Conservation (phyloP, 2,888 invertebrate species). For the Norana najaformis region DNA sequence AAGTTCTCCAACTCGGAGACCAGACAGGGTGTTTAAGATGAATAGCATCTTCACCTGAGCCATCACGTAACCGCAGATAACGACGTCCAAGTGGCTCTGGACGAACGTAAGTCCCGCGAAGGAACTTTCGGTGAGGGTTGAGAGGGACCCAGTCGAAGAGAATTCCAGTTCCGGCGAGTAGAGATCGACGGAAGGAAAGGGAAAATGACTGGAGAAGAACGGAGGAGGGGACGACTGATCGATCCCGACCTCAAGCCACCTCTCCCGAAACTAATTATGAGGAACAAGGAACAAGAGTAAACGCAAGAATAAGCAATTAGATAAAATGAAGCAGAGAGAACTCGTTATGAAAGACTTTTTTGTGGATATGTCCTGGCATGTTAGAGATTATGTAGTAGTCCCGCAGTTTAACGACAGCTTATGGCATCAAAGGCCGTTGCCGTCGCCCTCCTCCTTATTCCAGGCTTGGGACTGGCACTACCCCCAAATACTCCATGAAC, state of each 20-base stretch:
- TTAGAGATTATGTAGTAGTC: no score
- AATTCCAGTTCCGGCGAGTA: not conserved
- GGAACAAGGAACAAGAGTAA: not conserved
- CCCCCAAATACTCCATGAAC: no score
- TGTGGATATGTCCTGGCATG: no score
- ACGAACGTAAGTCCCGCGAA: slow-evolving; percentile 39
- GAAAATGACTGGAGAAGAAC: not conserved
- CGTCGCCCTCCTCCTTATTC: no score
- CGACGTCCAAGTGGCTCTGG: slow-evolving; percentile 57
- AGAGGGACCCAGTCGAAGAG: not conserved
- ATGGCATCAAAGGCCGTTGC: no score
- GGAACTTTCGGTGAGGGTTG: not conserved
- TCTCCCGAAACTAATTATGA: not conserved
- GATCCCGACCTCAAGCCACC: not conserved
- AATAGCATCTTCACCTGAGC: slow-evolving; percentile 45
- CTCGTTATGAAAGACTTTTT: no score
- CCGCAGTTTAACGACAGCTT: no score
- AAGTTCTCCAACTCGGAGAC: slow-evolving; percentile 55
- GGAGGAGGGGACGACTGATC: not conserved
- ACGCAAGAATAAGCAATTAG: not conserved
- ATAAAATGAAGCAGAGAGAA: no score
- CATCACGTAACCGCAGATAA: slow-evolving; percentile 56
- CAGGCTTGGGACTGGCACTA: no score
- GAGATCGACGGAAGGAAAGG: not conserved
- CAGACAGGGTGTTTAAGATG: slow-evolving; percentile 56